A percentile compares a stretch with the other conserved stretches of the same genome.
Evolutionary conservation across 2,797 vertebrate species (phyloP).

Genomic region (Phyllotis vaccarum): DNA sequence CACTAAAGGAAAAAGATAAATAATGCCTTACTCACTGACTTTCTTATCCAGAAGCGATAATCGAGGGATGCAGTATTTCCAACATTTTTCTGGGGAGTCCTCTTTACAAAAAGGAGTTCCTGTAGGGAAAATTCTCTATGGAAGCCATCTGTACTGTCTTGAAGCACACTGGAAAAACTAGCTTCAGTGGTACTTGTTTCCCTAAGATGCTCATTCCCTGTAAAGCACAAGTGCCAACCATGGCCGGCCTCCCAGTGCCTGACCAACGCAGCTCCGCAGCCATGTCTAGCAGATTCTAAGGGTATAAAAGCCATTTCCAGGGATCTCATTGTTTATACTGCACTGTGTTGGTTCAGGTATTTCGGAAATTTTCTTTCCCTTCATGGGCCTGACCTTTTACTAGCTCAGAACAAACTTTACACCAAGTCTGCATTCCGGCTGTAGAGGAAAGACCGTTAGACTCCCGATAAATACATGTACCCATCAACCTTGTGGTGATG

Average conservation of each 20-base stretch:
- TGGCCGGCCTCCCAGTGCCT: neutral
- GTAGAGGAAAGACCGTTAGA: neutral
- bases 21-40: neutral
- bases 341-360: neutral
- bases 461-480: neutral
- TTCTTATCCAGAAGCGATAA: neutral
- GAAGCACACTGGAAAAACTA: neutral
- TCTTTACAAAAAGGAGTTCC: neutral
- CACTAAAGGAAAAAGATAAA: neutral
- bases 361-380: neutral
- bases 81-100: neutral
- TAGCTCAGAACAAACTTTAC: neutral
- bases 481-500: neutral
- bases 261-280: accelerated
- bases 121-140: accelerated
- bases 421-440: neutral
- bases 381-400: no score
- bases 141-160: neutral
- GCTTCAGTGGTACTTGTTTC: neutral
- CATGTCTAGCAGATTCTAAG: accelerated
- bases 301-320: neutral
- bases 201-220: neutral
- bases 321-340: accelerated
- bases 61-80: neutral
- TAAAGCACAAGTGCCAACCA: neutral